Evolutionary conservation across 2,797 vertebrate species (phyloP), one percentile per base, ranked within the genome.

Genomic region (Sciurus carolinensis): DNA sequence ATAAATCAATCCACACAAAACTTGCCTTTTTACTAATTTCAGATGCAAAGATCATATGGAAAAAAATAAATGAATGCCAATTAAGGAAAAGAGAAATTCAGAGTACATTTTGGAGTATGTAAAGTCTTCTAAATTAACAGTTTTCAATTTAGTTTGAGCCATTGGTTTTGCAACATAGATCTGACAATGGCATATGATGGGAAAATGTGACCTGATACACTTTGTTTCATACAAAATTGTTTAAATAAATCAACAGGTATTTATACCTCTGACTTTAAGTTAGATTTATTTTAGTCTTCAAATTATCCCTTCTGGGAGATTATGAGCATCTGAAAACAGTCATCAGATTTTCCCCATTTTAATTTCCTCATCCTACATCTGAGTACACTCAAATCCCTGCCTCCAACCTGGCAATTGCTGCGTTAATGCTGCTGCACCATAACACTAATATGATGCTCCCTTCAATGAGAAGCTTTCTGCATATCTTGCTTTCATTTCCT

Each of bases 401-500:
- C 54, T 77, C 50, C 47, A 30, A 36, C 50, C 54, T 36, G 44
- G 73, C 47, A 33, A 93, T 66, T 52, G 39, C 50, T 24, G 24
- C 66, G 5, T 73, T 30, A 64, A 57, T 39, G 75, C 47, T 28
- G 0, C 59, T 13, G 22, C 4, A n/a, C 92, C 66, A 9, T 33
- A 30, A 30, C 20, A n/a, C 50, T 83, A 14, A 83, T 22, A 80
- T 0, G 36, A 36, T 15, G 22, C 64, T 87, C 50, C 79, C 85
- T 95, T 89, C 90, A 71, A 11, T 33, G 69, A 84, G 85, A 94
- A 44, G 87, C 90, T 90, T 77, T 95, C 84, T 90, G 85, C 85
- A 44, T 82, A 94, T 72, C 90, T 92, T 67, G n/a, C 90, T 90
- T 94, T 97, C 93, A 96, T 97, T 93, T 96, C 92, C 91, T 96